Evolutionary conservation across 2,797 vertebrate genomes (phyloP).

Genomic region (Pampus argenteus): DNA sequence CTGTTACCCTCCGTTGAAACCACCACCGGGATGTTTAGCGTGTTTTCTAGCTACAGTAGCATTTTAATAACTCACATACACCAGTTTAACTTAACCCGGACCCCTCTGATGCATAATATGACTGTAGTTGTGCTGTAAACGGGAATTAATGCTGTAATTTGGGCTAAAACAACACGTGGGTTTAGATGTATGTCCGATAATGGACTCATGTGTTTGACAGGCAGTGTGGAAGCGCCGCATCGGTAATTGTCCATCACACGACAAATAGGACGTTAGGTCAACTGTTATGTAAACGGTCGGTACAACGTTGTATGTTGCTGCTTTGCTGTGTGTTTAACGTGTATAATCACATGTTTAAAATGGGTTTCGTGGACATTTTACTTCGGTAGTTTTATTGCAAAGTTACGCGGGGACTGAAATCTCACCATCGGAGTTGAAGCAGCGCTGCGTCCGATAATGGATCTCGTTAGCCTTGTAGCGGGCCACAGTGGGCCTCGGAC

Average conservation of each 20-base stretch:
- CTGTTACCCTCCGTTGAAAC: background rate
- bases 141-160: rapidly evolving
- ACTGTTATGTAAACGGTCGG: background rate
- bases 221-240: conserved; percentile 47
- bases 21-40: background rate
- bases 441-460: conserved; percentile 71
- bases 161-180: rapidly evolving
- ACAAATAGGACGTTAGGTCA: conserved; percentile 35
- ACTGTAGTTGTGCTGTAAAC: rapidly evolving
- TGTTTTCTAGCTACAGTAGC: background rate
- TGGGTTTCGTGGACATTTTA: rapidly evolving
- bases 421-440: background rate
- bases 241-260: conserved; percentile 49
- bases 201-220: conserved; percentile 36
- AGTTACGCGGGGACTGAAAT: background rate
- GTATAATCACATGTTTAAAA: rapidly evolving
- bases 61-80: background rate
- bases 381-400: background rate
- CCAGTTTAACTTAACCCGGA: rapidly evolving
- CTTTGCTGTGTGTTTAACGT: rapidly evolving
- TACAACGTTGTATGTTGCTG: rapidly evolving
- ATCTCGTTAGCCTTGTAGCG: conserved; percentile 53
- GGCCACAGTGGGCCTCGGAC: conserved; percentile 61
- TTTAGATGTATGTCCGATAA: conserved; percentile 51
- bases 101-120: rapidly evolving